Evolutionary conservation across 1,140 invertebrate genomes (phyloP), one percentile per base, ranked within the genome.

Genomic region (Hycleus phaleratus): DNA sequence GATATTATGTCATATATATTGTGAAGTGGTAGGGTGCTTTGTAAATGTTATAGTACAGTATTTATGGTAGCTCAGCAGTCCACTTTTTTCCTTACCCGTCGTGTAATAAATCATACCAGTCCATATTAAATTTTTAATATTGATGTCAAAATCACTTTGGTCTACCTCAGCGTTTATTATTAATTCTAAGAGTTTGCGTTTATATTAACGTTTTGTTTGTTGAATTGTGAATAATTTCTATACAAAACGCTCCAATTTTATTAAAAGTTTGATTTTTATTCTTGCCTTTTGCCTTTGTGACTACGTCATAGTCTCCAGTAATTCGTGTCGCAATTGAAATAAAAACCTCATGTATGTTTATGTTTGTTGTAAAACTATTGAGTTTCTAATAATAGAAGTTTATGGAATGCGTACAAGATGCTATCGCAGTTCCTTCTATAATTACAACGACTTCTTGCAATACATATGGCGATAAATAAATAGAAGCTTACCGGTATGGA

Each of bases 401-500:
- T 38, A 38, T 38, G 18, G 11, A 18, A 38, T 10, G 52, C 45
- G 44, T 11, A 10, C 11, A 18, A 18, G 32, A 32, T 32, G 32
- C 32, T 18, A 18, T 18, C 18, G 18, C 18, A 18, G 18, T 18
- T 18, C 18, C 18, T 32, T 2, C 40, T n/a, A 10, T 42, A 42
- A 42, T 42, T 7, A 7, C 5, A 9, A 42, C 9, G 9, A 5
- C 3, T 10, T 7, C 40, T 12, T 12, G 43, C 52, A 18, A 18
- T 18, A 47, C 44, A 38, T 39, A 46, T 47, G 26, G 4, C 48
- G 11, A 6, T n/a, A 26, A 9, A 32, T 12, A 54, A 18, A 18
- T 18, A 18, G 18, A 18, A 18, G 18, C 70, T 68, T 67, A 73
- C 72, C 71, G 72, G 72, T 65, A 73, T 67, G 64, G 71, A 71